phyloP scores from a whole-genome alignment of 1,140 invertebrate genomes.

The Ephestia elutella region DNA sequence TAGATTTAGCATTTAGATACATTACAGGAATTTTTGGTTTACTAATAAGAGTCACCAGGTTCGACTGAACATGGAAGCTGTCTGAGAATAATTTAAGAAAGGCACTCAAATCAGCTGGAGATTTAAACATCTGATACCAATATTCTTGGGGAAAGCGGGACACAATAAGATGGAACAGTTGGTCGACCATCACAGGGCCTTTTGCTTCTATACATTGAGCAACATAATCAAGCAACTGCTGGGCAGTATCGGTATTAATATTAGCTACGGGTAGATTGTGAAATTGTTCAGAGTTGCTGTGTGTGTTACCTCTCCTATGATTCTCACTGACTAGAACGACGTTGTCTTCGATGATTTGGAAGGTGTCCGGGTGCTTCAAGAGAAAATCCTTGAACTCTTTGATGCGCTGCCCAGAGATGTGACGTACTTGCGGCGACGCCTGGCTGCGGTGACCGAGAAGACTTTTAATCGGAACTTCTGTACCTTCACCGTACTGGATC shows the following conservation, averaged over 20 bases:
- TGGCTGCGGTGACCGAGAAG: slow-evolving; percentile 93
- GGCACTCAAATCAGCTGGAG: slow-evolving; percentile 87
- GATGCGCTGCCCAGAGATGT: slow-evolving; percentile 95
- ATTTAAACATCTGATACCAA: slow-evolving; percentile 90
- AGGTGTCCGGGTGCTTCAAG: slow-evolving; percentile 87
- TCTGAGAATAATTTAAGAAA: slow-evolving; percentile 93
- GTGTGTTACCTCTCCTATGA: slow-evolving; percentile 74
- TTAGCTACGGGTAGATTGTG: slow-evolving; percentile 82
- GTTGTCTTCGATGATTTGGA: slow-evolving; percentile 91
- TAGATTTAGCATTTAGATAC: slow-evolving; percentile 69
- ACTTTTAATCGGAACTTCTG: slow-evolving; percentile 94
- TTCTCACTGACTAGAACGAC: slow-evolving; percentile 78
- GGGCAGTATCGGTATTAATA: slow-evolving; percentile 86
- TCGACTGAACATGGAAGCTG: slow-evolving; percentile 91
- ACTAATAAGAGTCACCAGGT: slow-evolving; percentile 87
- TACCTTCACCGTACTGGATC: slow-evolving; percentile 90
- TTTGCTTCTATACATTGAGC: slow-evolving; percentile 84
- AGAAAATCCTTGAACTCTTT: slow-evolving; percentile 96
- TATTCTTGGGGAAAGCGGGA: slow-evolving; percentile 84
- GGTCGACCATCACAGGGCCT: slow-evolving; percentile 87
- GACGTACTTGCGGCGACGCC: slow-evolving; percentile 95
- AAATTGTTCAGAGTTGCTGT: slow-evolving; percentile 76
- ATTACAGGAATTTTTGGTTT: slow-evolving; percentile 79
- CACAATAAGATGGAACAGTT: slow-evolving; percentile 87
- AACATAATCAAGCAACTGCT: slow-evolving; percentile 85